phyloP scores from a whole-genome alignment of 1,140 invertebrate species.

The Drosophila guanche region DNA sequence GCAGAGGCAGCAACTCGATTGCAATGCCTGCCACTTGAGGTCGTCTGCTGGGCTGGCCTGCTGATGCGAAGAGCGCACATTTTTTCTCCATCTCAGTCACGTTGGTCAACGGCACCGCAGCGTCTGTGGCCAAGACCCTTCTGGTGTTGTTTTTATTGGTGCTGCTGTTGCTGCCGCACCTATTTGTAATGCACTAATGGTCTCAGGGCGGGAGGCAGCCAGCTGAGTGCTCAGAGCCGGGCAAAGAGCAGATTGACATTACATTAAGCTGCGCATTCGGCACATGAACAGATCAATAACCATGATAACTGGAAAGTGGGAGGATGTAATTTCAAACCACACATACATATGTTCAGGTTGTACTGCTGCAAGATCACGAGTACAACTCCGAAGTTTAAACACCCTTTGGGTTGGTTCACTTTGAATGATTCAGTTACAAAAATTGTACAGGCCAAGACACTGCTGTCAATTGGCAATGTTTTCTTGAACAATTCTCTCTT shows the following conservation, averaged over 20 bases:
- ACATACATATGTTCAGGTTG: slow-evolving; percentile 2
- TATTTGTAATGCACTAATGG: slow-evolving; percentile 81
- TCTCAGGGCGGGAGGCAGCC: slow-evolving; percentile 27
- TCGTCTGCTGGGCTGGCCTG: slow-evolving; percentile 57
- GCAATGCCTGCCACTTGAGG: slow-evolving; percentile 72
- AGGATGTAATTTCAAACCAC: slow-evolving; percentile 35
- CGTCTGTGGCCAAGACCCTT: slow-evolving; percentile 67
- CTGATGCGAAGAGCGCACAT: slow-evolving; percentile 18
- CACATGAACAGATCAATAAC: slow-evolving; percentile 53
- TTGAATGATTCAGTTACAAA: no score
- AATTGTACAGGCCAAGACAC: no score
- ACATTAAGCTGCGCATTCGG: slow-evolving; percentile 70
- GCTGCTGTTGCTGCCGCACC: slow-evolving; percentile 56
- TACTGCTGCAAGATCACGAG: slow-evolving; percentile 29
- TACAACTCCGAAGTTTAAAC: not conserved
- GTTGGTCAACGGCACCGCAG: slow-evolving; percentile 76
- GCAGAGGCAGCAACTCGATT: slow-evolving; percentile 58
- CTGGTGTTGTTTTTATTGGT: slow-evolving; percentile 28
- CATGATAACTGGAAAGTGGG: slow-evolving; percentile 68
- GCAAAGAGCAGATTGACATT: slow-evolving; percentile 69
- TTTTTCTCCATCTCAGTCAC: slow-evolving; percentile 44
- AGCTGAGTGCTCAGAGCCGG: slow-evolving; percentile 16
- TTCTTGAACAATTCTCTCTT: no score
- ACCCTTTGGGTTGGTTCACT: not conserved
- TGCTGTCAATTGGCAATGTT: no score